Evolutionary conservation across 2,888 invertebrate genomes (phyloP), one percentile per base, ranked within the genome.

Genomic region (Dryomyza anilis): DNA sequence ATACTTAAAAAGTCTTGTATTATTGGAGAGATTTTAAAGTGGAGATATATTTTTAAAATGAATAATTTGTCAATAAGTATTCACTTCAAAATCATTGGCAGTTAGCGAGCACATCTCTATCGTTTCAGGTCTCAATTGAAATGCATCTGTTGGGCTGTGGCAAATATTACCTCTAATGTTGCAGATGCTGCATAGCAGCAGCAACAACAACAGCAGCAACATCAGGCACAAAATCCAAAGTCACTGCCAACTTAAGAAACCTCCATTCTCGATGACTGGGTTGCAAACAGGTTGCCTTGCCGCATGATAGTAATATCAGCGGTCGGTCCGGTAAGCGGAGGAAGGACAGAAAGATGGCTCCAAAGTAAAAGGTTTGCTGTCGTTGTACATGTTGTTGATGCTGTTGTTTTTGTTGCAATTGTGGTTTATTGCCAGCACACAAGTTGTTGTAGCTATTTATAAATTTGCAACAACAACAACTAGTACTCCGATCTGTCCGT

Each of bases 281-380:
- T 45, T 46, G 27, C 58, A 45, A 58, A 58, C 58, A 58, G 58
- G 58, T 58, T 58, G 58, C 16, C 5, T 10, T 45, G 16, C 10
- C 36, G 23, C 7, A n/a, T 5, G 39, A 39, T 46, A 19, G 16
- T 5, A n/a, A 16, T n/a, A 21, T n/a, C 4, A 19, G 16, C 4
- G 46, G 46, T 16, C 7, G 46, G n/a, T n/a, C n/a, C n/a, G n/a
- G n/a, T n/a, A n/a, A n/a, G n/a, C n/a, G n/a, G n/a, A n/a, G n/a
- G 10, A 23, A 50, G 23, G 10, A 25, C 14, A 50, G 48, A 1
- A 50, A 23, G 25, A 25, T 19, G 3, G 8, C 8, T 25, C 23
- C 21, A 21, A 50, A 50, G 48, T 25, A 50, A 50, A 50, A 50
- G 48, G 48, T 50, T 23, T 21, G 14, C 19, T 50, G 48, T 50